Evolutionary conservation across 2,113 vertebrate species (phyloP), one percentile per base, ranked within the genome.

Genomic region (Anser cygnoides): DNA sequence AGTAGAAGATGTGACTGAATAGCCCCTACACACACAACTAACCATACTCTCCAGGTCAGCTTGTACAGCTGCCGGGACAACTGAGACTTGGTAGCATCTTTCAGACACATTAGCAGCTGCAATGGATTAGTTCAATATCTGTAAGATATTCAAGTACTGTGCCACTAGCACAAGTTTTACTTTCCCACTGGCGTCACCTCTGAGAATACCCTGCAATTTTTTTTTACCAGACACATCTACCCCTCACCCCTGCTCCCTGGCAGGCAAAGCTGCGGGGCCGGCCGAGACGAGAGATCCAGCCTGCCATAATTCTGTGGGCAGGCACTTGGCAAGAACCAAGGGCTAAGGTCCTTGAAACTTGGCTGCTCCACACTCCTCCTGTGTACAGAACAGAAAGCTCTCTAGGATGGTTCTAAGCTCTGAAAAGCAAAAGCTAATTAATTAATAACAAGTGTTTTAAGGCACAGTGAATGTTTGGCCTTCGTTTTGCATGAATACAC

Each of bases 231-330:
- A 33, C 59, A 21, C 22, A 10, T 0, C 7, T 3, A 46, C 1
- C 1, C 3, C 18, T 35, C 0, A 1, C 5, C 46, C 37, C n/a
- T 20, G 11, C 9, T 54, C 58, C 16, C 43, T 5, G 8, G 61
- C 80, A 21, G 9, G 11, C 46, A 54, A 23, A 71, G 43, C 31
- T 28, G 52, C 14, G 2, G 17, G 22, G 28, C 25, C 14, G 10
- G 23, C 31, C 18, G n/a, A 72, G 26, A 39, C 22, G 15, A 37
- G 18, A 28, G 25, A 46, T 14, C 41, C 63, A 28, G n/a, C 65
- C 31, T 4, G 6, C 20, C 0, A 1, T 8, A 19, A 54, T 12
- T 43, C 76, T 26, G 54, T 11, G 10, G 39, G 39, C 31, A 4
- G n/a, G 6, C 13, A 4, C 4, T 31, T 11, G 1, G 1, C 29